A percentile compares a stretch with the other conserved stretches of the same genome.
Conservation (phyloP, 2,113 vertebrate genomes). For the Phyllopteryx taeniolatus region DNA sequence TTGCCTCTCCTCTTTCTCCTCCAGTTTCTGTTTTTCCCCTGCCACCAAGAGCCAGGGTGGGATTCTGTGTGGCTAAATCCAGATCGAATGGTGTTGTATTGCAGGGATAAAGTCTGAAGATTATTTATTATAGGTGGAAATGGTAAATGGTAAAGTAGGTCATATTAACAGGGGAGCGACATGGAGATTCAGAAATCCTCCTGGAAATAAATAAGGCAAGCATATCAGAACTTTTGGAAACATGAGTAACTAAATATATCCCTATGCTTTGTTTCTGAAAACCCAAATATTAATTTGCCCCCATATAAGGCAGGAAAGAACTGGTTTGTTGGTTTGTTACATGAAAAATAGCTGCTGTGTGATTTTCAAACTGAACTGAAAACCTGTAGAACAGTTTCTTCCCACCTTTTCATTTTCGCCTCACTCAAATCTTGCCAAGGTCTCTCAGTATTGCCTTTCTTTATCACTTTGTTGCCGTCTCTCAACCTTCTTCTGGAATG, state of each 20-base stretch:
- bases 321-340: neutral
- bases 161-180: neutral
- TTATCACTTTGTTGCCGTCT: constrained; percentile 17
- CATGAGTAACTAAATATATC: neutral
- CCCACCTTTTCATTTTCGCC: constrained; percentile 14
- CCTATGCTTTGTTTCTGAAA: neutral
- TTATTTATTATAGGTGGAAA: constrained; percentile 41
- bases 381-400: constrained; percentile 25
- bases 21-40: constrained; percentile 33
- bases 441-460: constrained; percentile 7
- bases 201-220: constrained; percentile 4
- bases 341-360: neutral
- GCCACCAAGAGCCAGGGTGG: constrained; percentile 38
- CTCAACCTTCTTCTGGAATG: constrained; percentile 36
- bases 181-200: constrained; percentile 3
- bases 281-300: neutral
- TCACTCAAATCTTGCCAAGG: constrained; percentile 23
- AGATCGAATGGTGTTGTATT: constrained; percentile 45
- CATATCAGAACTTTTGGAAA: neutral
- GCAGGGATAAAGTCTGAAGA: constrained; percentile 36
- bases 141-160: neutral
- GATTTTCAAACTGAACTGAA: neutral
- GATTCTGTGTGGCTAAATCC: constrained; percentile 45
- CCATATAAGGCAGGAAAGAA: neutral
- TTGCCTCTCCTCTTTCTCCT: constrained; percentile 11